Evolutionary conservation across 1,140 invertebrate species (phyloP), one percentile per base, ranked within the genome.

Genomic region (Proctacanthus coquilletti): DNA sequence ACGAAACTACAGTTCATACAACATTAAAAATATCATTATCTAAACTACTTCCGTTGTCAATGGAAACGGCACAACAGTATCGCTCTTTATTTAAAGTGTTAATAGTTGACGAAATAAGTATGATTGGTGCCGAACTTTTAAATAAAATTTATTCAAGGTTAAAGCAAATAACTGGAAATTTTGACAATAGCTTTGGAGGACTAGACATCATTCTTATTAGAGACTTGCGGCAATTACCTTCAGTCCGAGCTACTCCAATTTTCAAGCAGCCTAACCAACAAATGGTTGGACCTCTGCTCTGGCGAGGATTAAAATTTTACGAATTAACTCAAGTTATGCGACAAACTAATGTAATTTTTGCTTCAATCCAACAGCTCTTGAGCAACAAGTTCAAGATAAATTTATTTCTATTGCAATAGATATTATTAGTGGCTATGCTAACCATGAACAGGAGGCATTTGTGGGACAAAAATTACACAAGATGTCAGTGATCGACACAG

Each of bases 381-480:
- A n/a, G n/a, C n/a, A n/a, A n/a, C n/a, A n/a, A n/a, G n/a, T n/a
- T n/a, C n/a, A n/a, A n/a, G n/a, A n/a, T n/a, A n/a, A 49, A 51
- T 44, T 49, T 48, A 10, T 18, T 17, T 11, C 14, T 42, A 32
- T 38, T 34, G 29, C 15, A 18, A 4, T 3, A 39, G 11, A 8
- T n/a, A 4, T 19, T 30, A 32, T 11, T 18, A 13, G 3, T 18
- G 45, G 45, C 33, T 42, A 36, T 39, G 29, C 33, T 33, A 45
- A 35, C 34, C 6, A 18, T 13, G 36, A 50, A 21, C 43, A 55
- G 42, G 20, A 38, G 39, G 40, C 42, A 25, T 34, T 27, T 38
- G 18, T 44, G 5, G 38, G 41, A 20, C 40, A 50, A 45, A 50
- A 54, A 45, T 35, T 61, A 18, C 49, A 59, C 38, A 56, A 59